phyloP scores from a whole-genome alignment of 2,113 vertebrate species.

The Bagarius yarrelli region DNA sequence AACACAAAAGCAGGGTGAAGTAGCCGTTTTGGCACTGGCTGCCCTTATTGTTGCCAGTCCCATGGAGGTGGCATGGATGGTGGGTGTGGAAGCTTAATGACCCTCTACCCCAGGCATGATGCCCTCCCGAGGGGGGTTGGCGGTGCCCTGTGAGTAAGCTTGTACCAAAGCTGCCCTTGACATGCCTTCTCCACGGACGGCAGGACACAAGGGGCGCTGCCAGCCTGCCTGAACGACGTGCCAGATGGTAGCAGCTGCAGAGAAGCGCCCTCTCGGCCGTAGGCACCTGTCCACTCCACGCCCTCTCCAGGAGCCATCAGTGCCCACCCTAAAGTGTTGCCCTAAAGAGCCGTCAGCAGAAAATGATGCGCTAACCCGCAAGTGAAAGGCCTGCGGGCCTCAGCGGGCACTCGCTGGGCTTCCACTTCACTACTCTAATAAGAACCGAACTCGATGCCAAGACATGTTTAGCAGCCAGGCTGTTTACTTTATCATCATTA shows the following conservation, averaged over 20 bases:
- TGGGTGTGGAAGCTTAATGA: constrained; percentile 59
- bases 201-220: constrained; percentile 45
- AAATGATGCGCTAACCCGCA: constrained; percentile 62
- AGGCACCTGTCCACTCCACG: constrained; percentile 59
- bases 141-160: constrained; percentile 64
- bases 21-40: constrained; percentile 51
- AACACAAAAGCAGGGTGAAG: constrained; percentile 28
- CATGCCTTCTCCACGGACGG: constrained; percentile 58
- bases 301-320: constrained; percentile 60
- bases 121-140: constrained; percentile 55
- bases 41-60: constrained; percentile 59
- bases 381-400: constrained; percentile 59
- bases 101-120: constrained; percentile 58
- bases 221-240: constrained; percentile 52
- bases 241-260: constrained; percentile 62
- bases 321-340: constrained; percentile 54
- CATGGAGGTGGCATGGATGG: constrained; percentile 52
- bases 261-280: constrained; percentile 50
- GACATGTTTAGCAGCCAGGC: constrained; percentile 57
- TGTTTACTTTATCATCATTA: constrained; percentile 62
- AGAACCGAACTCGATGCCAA: constrained; percentile 49
- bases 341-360: constrained; percentile 58
- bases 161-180: constrained; percentile 62
- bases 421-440: constrained; percentile 50
- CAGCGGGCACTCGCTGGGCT: constrained; percentile 43